Conservation (phyloP, 2,113 vertebrate species). For the Etheostoma cragini region DNA sequence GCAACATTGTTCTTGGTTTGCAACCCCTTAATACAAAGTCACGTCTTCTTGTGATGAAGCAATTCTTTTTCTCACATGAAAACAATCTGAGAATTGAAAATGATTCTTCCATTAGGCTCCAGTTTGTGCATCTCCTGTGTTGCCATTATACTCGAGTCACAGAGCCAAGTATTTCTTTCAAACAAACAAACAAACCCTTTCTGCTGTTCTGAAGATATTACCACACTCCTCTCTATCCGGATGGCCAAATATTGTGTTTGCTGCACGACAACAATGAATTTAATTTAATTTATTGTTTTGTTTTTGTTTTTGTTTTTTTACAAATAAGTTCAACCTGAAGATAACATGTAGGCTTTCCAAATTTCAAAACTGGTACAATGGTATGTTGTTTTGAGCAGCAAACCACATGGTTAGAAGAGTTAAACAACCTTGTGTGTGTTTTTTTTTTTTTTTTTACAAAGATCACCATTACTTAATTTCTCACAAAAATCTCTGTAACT, state of each 20-base stretch:
- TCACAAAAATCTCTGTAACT: neutral
- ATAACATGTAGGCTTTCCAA: neutral
- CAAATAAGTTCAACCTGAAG: neutral
- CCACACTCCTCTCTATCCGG: neutral
- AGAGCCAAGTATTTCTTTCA: neutral
- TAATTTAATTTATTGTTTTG: too few species aligned
- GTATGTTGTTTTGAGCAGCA: neutral
- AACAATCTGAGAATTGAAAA: neutral
- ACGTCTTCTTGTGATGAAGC: neutral
- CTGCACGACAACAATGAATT: too few species aligned
- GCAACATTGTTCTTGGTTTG: conserved; percentile 8
- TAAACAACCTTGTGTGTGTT: neutral
- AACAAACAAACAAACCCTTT: neutral
- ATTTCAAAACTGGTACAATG: neutral
- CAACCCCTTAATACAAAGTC: neutral
- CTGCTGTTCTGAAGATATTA: neutral
- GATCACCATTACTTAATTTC: neutral
- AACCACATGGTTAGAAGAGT: neutral
- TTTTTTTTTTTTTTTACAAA: neutral
- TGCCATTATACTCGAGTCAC: neutral
- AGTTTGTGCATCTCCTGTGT: neutral
- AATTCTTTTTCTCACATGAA: neutral
- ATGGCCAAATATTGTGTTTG: neutral
- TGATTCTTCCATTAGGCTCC: neutral
- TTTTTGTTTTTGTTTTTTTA: too few species aligned